These are phyloP conservation scores for roundworm (Caenorhabditis elegans) DNA, from an alignment of 1,140 invertebrate genomes.

Conservation along the genomic window WBcel235 BX284606.5:2369001-2369500, in stretches of 20 bases:
- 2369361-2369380: too few species aligned
- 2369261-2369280: constrained; percentile 34
- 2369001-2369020: background rate
- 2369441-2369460: background rate
- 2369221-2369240: background rate
- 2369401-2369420: too few species aligned
- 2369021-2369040: background rate
- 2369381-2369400: too few species aligned
- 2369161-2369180: background rate
- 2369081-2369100: background rate
- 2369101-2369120: constrained; percentile 30
- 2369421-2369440: background rate
- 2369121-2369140: background rate
- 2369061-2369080: constrained; percentile 16
- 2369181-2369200: background rate
- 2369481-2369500: background rate
- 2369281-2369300: constrained; percentile 48
- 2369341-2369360: constrained; percentile 48
- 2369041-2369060: background rate
- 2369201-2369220: background rate
- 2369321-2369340: constrained; percentile 55
- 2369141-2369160: constrained; percentile 51
- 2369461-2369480: background rate
- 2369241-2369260: background rate
- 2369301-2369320: constrained; percentile 37